Percentiles rank a stretch among this genome's conserved stretches.
These are phyloP conservation scores for Trichoplusia ni DNA, from an alignment of 1,140 invertebrate genomes.

Conservation along the genomic window DNA sequence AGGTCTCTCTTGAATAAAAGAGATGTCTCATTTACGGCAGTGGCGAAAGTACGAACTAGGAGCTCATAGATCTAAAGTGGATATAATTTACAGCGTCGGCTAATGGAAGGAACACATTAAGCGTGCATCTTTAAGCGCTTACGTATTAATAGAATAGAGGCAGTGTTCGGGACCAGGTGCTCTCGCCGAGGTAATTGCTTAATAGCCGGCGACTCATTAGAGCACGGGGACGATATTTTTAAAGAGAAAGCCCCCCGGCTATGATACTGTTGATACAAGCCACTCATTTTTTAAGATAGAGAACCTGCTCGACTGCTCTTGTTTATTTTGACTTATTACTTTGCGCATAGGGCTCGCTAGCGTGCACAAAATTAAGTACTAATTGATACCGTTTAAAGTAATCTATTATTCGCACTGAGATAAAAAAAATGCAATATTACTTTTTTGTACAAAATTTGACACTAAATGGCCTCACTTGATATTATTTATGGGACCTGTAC, in stretches of 20 bases:
- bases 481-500: too few species aligned
- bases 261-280: conserved; percentile 12
- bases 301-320: conserved; percentile 1
- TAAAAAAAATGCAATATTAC: too few species aligned
- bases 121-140: conserved; percentile 61
- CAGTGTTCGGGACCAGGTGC: conserved; percentile 56
- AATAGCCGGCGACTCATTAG: conserved; percentile 58
- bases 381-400: too few species aligned
- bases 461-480: too few species aligned
- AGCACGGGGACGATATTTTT: conserved; percentile 47
- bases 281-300: not conserved
- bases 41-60: conserved; percentile 62
- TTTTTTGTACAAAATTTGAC: too few species aligned
- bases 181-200: conserved; percentile 53
- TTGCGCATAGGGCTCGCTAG: too few species aligned
- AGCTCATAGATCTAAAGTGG: conserved; percentile 54
- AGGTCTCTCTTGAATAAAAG: conserved; percentile 39
- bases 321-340: too few species aligned
- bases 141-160: conserved; percentile 72
- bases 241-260: conserved; percentile 21
- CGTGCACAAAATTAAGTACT: too few species aligned
- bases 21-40: conserved; percentile 41
- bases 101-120: conserved; percentile 77
- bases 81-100: conserved; percentile 69
- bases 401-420: too few species aligned